Percentiles rank a stretch among this genome's conserved stretches.
Evolutionary conservation across 2,113 vertebrate species (phyloP).

Genomic region (Misgurnus anguillicaudatus): DNA sequence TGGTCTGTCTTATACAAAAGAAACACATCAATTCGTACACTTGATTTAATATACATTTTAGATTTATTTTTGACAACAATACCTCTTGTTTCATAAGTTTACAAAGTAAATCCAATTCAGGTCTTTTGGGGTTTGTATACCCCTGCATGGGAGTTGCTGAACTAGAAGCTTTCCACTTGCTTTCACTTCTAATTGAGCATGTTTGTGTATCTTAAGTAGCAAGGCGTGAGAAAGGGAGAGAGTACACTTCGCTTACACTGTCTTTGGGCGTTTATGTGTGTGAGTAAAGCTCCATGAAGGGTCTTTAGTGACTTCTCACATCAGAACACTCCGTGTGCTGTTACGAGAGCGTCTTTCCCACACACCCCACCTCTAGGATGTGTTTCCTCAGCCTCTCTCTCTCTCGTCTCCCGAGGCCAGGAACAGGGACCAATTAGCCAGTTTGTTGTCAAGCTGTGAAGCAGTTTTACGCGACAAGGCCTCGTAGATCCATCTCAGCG

Average conservation of each 20-base stretch:
- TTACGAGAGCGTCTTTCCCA: constrained; percentile 7
- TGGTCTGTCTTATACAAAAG: too few species aligned
- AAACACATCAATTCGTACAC: too few species aligned
- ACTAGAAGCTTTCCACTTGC: not conserved
- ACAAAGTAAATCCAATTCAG: too few species aligned
- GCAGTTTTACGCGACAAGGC: constrained; percentile 27
- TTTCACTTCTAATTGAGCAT: not conserved
- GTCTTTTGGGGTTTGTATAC: too few species aligned
- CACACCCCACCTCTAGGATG: constrained; percentile 4
- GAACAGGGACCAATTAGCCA: constrained; percentile 41
- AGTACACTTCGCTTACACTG: not conserved
- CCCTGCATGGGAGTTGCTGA: not conserved
- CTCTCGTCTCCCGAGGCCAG: constrained; percentile 28
- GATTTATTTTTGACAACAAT: too few species aligned
- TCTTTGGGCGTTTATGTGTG: constrained; percentile 29
- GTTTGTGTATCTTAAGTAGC: not conserved
- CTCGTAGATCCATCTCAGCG: constrained; percentile 24
- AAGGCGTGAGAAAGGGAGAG: not conserved
- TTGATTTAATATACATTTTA: too few species aligned
- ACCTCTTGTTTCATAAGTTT: too few species aligned
- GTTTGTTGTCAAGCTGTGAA: constrained; percentile 30
- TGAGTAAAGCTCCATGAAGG: constrained; percentile 44
- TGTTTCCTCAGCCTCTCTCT: constrained; percentile 23
- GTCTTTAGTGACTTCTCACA: constrained; percentile 14
- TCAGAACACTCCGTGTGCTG: constrained; percentile 4